phyloP scores from a whole-genome alignment of 2,113 vertebrate species.

The Phasianus colchicus region DNA sequence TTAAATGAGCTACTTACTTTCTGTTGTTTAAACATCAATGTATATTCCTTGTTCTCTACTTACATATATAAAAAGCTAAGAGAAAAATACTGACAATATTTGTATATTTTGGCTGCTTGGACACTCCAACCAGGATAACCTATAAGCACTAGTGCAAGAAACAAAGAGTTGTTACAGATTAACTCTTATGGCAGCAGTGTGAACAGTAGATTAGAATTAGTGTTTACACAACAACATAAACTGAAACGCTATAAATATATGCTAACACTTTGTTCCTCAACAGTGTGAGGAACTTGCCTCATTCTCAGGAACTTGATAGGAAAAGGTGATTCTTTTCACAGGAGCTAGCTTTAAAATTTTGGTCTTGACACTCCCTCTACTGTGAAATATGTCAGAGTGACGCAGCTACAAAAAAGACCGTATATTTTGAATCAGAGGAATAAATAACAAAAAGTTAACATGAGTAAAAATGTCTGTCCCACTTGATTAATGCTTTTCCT shows the following conservation, averaged over 20 bases:
- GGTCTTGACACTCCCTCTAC: neutral
- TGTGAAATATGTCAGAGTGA: neutral
- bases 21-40: neutral
- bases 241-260: neutral
- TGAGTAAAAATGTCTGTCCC: neutral
- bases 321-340: neutral
- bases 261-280: neutral
- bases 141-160: neutral
- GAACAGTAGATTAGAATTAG: neutral
- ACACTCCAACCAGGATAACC: neutral
- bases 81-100: neutral
- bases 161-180: neutral
- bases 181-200: neutral
- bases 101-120: neutral
- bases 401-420: neutral
- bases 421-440: neutral
- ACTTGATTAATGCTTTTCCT: neutral
- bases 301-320: neutral
- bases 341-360: neutral
- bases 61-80: neutral
- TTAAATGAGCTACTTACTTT: neutral
- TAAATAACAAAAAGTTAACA: neutral
- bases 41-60: neutral
- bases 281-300: accelerated
- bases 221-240: accelerated